Evolutionary conservation across 2,113 vertebrate species (phyloP).

Genomic region (Petrocephalus microphthalmus): DNA sequence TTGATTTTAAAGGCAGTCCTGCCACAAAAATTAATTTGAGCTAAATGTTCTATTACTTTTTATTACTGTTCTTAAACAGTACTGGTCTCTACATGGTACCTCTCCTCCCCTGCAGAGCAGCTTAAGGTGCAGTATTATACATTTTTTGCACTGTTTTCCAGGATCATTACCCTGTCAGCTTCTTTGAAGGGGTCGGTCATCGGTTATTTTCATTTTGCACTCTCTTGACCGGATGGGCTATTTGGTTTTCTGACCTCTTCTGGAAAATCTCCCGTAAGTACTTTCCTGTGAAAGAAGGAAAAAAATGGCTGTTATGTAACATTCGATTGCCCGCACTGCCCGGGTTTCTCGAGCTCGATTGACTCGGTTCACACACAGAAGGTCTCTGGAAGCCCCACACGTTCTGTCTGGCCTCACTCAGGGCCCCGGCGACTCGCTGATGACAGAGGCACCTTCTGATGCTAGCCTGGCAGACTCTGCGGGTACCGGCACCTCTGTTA

Average conservation of each 20-base stretch:
- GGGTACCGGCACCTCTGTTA: background rate
- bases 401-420: background rate
- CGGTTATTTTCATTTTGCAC: background rate
- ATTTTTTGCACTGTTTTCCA: background rate
- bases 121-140: background rate
- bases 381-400: background rate
- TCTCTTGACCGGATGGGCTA: background rate
- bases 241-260: background rate
- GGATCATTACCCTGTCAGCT: background rate
- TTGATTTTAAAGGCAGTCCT: background rate
- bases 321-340: background rate
- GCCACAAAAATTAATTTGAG: background rate
- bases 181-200: background rate
- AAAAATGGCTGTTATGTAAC: background rate
- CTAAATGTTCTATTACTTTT: background rate
- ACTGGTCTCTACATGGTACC: background rate
- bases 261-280: background rate
- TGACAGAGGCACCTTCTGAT: too few relatives aligned
- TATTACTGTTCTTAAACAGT: background rate
- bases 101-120: background rate
- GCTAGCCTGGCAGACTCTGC: background rate
- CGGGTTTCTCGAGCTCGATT: background rate
- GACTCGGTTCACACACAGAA: background rate
- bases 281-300: background rate
- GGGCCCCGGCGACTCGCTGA: too few relatives aligned